Evolutionary conservation across 2,888 invertebrate species (phyloP), one percentile per base, ranked within the genome.

Genomic region (Ditylenchus weischeri): DNA sequence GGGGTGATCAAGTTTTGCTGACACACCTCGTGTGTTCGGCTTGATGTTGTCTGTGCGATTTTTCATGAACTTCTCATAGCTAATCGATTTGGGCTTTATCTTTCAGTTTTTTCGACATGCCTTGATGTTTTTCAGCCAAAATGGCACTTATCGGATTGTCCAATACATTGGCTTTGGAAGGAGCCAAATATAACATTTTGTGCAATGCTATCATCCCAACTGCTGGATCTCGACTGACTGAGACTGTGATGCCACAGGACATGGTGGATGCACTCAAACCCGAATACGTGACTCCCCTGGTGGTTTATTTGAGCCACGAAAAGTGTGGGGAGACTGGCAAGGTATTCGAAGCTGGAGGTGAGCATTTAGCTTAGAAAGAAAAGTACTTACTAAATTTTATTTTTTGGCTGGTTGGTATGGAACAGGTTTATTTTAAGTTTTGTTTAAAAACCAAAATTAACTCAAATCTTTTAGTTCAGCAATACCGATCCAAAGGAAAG

Each of bases 91-190:
- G 3, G 29, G 29, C 5, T 5, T 5, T 4, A 29, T 29, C 29
- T 29, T 5, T 29, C 5, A 29, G 29, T 43, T 43, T 43, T 10
- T 15, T 43, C 8, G 1, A 8, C 43, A 13, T 43, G 1, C 3
- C 43, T 43, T 10, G 5, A 15, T 8, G 15, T 43, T 43, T 15
- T 43, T 43, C 36, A 66, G 98, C 96, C 1, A 98, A 98, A 86
- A 87, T 93, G 84, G 96, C 91, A 15, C 85, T 95, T 29, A 88
- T 95, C 19, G 98, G 96, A 43, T 86, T 98, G 61, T 88, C 90
- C 54, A 93, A 92, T 83, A 92, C 95, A 0, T 84, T 96, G 64
- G 90, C 94, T 0, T 89, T 93, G 57, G 98, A 98, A 86, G 98
- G 98, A 0, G 86, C 85, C 0, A 92, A 90, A 80, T 90, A 91